Evolutionary conservation across 2,888 invertebrate genomes (phyloP).

Genomic region (Acholoe squamosa): DNA sequence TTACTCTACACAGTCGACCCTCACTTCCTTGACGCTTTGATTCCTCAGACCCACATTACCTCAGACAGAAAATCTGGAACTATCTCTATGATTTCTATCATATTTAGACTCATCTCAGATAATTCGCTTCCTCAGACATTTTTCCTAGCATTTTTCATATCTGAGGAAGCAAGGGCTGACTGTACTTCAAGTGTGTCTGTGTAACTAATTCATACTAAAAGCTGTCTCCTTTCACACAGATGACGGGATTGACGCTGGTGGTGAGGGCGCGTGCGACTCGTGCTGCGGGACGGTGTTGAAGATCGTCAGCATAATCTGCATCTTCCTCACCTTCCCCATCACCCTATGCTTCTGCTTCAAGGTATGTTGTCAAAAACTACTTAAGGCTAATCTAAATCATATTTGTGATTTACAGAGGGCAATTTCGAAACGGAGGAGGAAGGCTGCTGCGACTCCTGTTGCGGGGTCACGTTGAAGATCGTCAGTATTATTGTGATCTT

Average conservation of each 20-base stretch:
- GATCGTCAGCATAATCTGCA: conserved; percentile 70
- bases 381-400: too few relatives aligned
- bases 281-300: conserved; percentile 68
- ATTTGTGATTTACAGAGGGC: neutral
- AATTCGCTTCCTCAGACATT: too few relatives aligned
- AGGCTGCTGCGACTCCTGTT: conserved; percentile 63
- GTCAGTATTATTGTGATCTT: conserved; percentile 73
- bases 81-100: too few relatives aligned
- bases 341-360: conserved; percentile 74
- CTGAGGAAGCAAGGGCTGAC: too few relatives aligned
- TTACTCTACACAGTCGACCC: too few relatives aligned
- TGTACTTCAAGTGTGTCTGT: too few relatives aligned
- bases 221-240: neutral
- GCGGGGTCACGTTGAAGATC: conserved; percentile 67
- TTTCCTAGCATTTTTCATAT: too few relatives aligned
- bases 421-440: neutral
- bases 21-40: too few relatives aligned
- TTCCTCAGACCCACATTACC: too few relatives aligned
- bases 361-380: conserved; percentile 57
- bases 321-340: conserved; percentile 79
- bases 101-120: too few relatives aligned
- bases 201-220: too few relatives aligned
- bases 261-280: conserved; percentile 57
- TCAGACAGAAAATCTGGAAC: too few relatives aligned
- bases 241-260: neutral